Conservation (phyloP, 2,888 invertebrate species). For the Geophilus truncorum region DNA sequence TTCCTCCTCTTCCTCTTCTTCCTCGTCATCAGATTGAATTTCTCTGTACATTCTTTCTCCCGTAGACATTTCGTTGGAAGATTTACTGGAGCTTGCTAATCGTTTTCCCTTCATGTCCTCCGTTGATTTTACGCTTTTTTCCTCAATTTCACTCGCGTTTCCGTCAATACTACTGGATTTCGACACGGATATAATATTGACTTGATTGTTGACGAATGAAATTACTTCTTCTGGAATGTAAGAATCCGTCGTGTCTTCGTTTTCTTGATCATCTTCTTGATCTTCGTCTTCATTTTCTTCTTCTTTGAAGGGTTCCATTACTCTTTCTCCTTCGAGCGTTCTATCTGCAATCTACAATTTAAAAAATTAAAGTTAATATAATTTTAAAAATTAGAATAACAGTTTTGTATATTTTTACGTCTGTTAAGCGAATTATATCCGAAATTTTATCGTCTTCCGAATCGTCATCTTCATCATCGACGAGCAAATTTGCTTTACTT, state of each 20-base stretch:
- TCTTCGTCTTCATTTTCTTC: slow-evolving; percentile 39
- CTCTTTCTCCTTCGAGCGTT: slow-evolving; percentile 28
- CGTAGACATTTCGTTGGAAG: too few species aligned
- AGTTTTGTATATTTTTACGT: too few species aligned
- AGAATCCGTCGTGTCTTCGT: too few species aligned
- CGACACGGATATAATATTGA: neutral
- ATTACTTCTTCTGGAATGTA: slow-evolving; percentile 37
- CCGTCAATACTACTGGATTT: neutral
- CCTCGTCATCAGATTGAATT: slow-evolving; percentile 29
- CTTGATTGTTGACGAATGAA: slow-evolving; percentile 36
- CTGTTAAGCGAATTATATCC: neutral
- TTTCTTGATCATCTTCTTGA: too few species aligned
- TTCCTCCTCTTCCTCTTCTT: slow-evolving; percentile 28
- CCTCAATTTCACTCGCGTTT: too few species aligned
- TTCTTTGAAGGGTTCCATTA: slow-evolving; percentile 37
- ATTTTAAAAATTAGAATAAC: too few species aligned
- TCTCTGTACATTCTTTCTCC: neutral
- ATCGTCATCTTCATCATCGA: neutral
- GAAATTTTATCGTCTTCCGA: neutral
- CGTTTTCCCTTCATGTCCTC: neutral
- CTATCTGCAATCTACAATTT: neutral
- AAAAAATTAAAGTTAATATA: neutral
- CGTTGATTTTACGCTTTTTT: too few species aligned
- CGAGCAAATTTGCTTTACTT: too few species aligned
- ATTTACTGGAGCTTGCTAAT: too few species aligned